These are phyloP conservation scores for Crenuchus spilurus DNA, from an alignment of 2,797 vertebrate genomes.

Conservation along the genomic window DNA sequence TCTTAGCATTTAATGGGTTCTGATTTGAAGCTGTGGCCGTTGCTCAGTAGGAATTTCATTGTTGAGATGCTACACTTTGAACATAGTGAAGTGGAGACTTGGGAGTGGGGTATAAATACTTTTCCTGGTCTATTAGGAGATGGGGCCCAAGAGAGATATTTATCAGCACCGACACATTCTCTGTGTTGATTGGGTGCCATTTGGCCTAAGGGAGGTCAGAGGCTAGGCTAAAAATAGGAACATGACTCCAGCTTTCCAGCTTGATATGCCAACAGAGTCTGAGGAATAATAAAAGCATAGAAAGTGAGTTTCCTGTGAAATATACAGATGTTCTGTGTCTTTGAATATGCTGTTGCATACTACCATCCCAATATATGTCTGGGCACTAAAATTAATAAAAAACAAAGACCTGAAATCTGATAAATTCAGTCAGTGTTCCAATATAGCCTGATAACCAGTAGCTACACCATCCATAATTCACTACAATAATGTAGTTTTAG, in stretches of 20 bases:
- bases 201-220: slow-evolving; percentile 37
- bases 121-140: neutral
- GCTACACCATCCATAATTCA: neutral
- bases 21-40: too few relatives aligned
- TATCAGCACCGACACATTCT: slow-evolving; percentile 22
- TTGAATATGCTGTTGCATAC: neutral
- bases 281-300: neutral
- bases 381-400: neutral
- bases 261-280: slow-evolving; percentile 6
- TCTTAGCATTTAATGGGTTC: too few relatives aligned
- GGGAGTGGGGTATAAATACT: neutral
- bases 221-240: slow-evolving; percentile 43
- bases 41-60: too few relatives aligned
- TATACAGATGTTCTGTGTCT: slow-evolving; percentile 50
- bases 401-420: neutral
- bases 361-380: too few relatives aligned
- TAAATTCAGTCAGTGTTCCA: neutral
- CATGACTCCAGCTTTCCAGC: slow-evolving; percentile 29
- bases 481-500: neutral
- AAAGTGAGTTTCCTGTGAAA: slow-evolving; percentile 38
- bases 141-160: slow-evolving; percentile 3
- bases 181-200: slow-evolving; percentile 18
- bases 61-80: slow-evolving; percentile 3
- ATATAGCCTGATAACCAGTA: neutral
- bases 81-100: neutral